Evolutionary conservation across 92 coral and sea anemone genomes (phyloP).

Genomic region (Heliopora coerulea): DNA sequence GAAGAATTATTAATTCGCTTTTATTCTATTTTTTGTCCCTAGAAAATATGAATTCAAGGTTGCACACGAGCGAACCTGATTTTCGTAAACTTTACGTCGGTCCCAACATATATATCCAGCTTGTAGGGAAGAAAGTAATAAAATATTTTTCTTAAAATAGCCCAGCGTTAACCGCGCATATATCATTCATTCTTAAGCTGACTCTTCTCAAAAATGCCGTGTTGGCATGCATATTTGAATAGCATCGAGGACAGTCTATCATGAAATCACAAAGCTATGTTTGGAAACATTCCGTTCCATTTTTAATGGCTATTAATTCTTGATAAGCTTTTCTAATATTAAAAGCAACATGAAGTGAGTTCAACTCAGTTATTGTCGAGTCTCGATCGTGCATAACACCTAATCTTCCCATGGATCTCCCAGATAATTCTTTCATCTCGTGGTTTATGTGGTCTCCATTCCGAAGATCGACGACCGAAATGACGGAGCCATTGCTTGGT

Average conservation of each 20-base stretch:
- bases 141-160: too few species aligned
- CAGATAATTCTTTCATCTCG: conserved; percentile 24
- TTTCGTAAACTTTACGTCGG: too few species aligned
- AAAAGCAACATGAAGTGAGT: conserved; percentile 38
- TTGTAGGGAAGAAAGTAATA: too few species aligned
- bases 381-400: conserved; percentile 7
- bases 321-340: conserved; percentile 48
- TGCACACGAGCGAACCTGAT: too few species aligned
- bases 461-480: conserved; percentile 25
- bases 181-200: too few species aligned
- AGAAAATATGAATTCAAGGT: too few species aligned
- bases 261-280: conserved; percentile 16
- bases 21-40: too few species aligned
- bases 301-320: conserved; percentile 47
- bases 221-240: conserved; percentile 45
- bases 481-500: conserved; percentile 29
- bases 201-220: background rate
- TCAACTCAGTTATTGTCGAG: background rate
- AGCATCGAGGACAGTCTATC: conserved; percentile 17
- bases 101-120: too few species aligned
- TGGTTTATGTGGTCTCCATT: conserved; percentile 35
- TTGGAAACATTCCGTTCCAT: conserved; percentile 38
- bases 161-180: too few species aligned
- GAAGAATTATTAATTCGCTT: too few species aligned
- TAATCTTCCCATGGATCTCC: background rate